phyloP scores from a whole-genome alignment of 2,888 invertebrate species.

The Drosophila koepferae region DNA sequence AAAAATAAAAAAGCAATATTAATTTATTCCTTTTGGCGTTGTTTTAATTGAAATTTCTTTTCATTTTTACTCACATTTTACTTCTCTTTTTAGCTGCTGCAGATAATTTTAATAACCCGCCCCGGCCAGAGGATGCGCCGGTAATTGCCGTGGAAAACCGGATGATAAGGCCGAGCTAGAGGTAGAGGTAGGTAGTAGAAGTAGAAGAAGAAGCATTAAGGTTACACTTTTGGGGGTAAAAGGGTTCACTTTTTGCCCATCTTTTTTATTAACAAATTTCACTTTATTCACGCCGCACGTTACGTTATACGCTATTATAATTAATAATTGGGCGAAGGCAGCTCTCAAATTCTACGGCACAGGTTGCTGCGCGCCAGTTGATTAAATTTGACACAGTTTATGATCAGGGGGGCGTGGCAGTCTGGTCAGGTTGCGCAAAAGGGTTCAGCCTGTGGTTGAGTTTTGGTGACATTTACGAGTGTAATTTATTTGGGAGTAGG shows the following conservation, averaged over 20 bases:
- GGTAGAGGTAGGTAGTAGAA: not conserved
- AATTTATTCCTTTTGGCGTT: slow-evolving; percentile 76
- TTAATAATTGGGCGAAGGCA: slow-evolving; percentile 61
- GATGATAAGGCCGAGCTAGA: slow-evolving; percentile 16
- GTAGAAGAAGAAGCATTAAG: not conserved
- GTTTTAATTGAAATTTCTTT: slow-evolving; percentile 76
- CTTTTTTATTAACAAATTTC: slow-evolving; percentile 77
- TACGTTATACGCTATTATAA: slow-evolving; percentile 66
- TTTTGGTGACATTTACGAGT: slow-evolving; percentile 64
- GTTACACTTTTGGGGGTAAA: slow-evolving; percentile 31
- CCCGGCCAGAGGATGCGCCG: slow-evolving; percentile 53
- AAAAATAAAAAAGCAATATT: slow-evolving; percentile 51
- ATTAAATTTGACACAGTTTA: slow-evolving; percentile 75
- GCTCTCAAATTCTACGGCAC: slow-evolving; percentile 39
- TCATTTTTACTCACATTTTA: slow-evolving; percentile 30
- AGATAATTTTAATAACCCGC: slow-evolving; percentile 78
- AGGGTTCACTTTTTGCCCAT: slow-evolving; percentile 59
- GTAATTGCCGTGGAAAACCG: slow-evolving; percentile 55
- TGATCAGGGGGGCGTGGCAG: slow-evolving; percentile 8
- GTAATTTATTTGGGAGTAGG: slow-evolving; percentile 28
- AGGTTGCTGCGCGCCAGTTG: slow-evolving; percentile 65
- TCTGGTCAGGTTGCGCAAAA: slow-evolving; percentile 40
- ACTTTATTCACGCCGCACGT: slow-evolving; percentile 76
- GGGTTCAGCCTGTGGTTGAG: slow-evolving; percentile 65
- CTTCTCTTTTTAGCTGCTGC: slow-evolving; percentile 44